Conservation (phyloP, 2,113 vertebrate species). For the Conger conger region DNA sequence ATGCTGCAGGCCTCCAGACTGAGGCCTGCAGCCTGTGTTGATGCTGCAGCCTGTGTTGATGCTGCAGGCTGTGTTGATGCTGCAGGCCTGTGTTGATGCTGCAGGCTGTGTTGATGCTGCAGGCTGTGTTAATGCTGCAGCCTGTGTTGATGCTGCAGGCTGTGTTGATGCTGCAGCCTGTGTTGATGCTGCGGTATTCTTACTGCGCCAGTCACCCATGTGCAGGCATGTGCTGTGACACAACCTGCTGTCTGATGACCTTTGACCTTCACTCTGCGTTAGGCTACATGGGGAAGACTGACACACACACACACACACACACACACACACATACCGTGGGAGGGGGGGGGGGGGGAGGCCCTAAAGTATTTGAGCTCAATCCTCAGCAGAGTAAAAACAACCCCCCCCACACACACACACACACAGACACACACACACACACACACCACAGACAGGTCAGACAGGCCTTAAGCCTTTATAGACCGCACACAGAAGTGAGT, state of each 20-base stretch:
- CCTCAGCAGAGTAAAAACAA: not conserved
- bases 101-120: not conserved
- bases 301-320: too few relatives aligned
- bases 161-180: not conserved
- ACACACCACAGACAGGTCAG: too few relatives aligned
- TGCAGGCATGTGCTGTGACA: not conserved
- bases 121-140: not conserved
- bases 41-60: too few relatives aligned
- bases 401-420: too few relatives aligned
- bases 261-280: not conserved
- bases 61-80: not conserved
- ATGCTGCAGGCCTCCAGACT: too few relatives aligned
- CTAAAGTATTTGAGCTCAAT: not conserved
- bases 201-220: not conserved
- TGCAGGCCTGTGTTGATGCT: not conserved
- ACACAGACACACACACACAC: too few relatives aligned
- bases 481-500: too few relatives aligned
- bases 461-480: too few relatives aligned
- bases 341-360: too few relatives aligned
- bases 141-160: not conserved
- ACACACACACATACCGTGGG: too few relatives aligned
- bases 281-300: not conserved
- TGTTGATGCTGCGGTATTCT: not conserved
- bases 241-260: conserved; percentile 5
- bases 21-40: not conserved